Percentiles rank a stretch among this genome's conserved stretches.
Evolutionary conservation across 2,888 invertebrate genomes (phyloP).

Genomic region (Germaria angustata): DNA sequence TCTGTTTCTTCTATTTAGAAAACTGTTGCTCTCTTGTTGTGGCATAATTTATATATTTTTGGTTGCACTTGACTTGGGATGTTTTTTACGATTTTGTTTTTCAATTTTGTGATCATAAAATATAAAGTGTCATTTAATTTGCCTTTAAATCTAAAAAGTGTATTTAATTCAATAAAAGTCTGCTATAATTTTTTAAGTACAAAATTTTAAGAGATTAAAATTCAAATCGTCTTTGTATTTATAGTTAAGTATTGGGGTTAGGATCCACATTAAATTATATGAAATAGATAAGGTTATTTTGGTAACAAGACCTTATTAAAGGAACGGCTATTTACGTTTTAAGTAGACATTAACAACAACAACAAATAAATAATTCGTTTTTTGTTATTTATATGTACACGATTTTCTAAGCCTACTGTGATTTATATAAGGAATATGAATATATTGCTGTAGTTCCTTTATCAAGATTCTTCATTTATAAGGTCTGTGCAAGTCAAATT

Average conservation of each 20-base stretch:
- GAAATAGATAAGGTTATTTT: no score
- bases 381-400: no score
- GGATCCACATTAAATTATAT: not conserved
- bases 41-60: slow-evolving; percentile 53
- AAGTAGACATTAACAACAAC: no score
- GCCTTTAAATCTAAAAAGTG: slow-evolving; percentile 18
- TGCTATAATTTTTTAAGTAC: not conserved
- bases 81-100: slow-evolving; percentile 46
- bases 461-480: no score
- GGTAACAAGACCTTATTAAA: no score
- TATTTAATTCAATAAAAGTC: not conserved
- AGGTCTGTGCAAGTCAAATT: no score
- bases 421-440: no score
- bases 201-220: not conserved
- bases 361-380: no score
- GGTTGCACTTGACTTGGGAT: slow-evolving; percentile 54
- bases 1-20: slow-evolving; percentile 1
- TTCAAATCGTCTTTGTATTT: not conserved
- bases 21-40: slow-evolving; percentile 58
- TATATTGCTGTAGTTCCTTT: no score
- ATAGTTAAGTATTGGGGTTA: not conserved
- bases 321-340: no score
- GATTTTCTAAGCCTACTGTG: no score
- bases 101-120: slow-evolving; percentile 49
- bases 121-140: slow-evolving; percentile 40